Conservation (phyloP, 2,797 vertebrate species). For the Pteronotus mesoamericanus region DNA sequence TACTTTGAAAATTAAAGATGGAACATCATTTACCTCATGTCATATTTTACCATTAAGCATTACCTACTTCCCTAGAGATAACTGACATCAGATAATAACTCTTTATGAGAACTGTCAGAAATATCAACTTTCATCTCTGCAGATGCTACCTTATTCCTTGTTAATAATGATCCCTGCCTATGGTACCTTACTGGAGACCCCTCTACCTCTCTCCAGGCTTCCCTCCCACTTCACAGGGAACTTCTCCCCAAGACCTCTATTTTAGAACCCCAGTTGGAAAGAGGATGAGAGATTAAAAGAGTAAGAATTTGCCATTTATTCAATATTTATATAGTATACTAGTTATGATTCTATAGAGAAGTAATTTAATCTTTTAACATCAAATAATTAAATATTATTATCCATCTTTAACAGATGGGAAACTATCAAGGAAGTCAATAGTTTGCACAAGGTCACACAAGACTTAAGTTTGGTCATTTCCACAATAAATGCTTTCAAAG, state of each 20-base stretch:
- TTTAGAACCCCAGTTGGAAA: neutral
- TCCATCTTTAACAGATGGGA: neutral
- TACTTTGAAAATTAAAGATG: neutral
- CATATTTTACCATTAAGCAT: neutral
- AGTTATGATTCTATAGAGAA: neutral
- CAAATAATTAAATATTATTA: neutral
- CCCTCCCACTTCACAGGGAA: neutral
- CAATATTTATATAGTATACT: neutral
- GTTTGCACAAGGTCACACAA: neutral
- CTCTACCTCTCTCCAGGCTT: neutral
- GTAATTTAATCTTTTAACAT: neutral
- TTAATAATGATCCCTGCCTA: neutral
- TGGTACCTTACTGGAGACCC: neutral
- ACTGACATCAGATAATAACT: neutral
- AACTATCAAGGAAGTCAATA: neutral
- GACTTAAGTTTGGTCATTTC: neutral
- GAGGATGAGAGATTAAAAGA: neutral
- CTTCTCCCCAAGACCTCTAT: neutral
- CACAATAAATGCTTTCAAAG: neutral
- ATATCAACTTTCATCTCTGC: neutral
- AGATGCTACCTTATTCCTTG: neutral
- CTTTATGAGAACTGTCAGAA: neutral
- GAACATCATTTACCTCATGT: neutral
- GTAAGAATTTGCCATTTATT: neutral
- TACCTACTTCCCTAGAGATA: neutral